These are phyloP conservation scores for Distichodus sexfasciatus DNA, from an alignment of 2,797 vertebrate genomes.

Conservation along the genomic window DNA sequence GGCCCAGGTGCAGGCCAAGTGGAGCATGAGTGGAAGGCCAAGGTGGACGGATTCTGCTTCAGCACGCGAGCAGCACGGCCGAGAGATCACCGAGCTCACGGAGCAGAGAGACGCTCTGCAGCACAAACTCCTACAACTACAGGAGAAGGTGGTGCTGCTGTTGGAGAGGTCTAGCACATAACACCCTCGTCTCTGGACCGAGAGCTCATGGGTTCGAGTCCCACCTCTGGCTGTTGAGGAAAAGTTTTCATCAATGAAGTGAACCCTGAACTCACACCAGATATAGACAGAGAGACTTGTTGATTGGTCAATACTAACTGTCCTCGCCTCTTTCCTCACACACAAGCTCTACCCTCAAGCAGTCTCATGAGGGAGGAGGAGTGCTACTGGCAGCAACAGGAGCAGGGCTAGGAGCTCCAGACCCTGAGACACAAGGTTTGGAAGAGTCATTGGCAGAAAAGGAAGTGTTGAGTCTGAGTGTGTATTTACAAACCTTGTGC, in stretches of 20 bases:
- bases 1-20: conserved; percentile 81
- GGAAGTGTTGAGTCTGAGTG: too few relatives aligned
- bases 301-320: too few relatives aligned
- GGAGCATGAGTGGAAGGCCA: conserved; percentile 83
- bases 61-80: conserved; percentile 74
- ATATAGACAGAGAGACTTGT: too few relatives aligned
- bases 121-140: conserved; percentile 73
- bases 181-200: neutral
- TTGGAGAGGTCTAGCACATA: too few relatives aligned
- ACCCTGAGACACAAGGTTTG: conserved; percentile 75
- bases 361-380: conserved; percentile 70
- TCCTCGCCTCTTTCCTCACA: conserved; percentile 4
- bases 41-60: conserved; percentile 69
- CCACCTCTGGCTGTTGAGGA: too few relatives aligned
- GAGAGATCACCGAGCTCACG: conserved; percentile 71
- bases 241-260: too few relatives aligned
- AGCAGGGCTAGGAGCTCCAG: conserved; percentile 72
- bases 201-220: neutral
- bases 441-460: too few relatives aligned
- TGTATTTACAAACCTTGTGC: too few relatives aligned
- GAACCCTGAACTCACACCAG: too few relatives aligned
- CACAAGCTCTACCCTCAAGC: conserved; percentile 71
- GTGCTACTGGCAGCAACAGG: conserved; percentile 55
- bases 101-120: conserved; percentile 80
- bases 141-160: conserved; percentile 81